Base-by-base conservation (phyloP, 2,113 vertebrate genomes). In the Siniperca chuatsi region DNA sequence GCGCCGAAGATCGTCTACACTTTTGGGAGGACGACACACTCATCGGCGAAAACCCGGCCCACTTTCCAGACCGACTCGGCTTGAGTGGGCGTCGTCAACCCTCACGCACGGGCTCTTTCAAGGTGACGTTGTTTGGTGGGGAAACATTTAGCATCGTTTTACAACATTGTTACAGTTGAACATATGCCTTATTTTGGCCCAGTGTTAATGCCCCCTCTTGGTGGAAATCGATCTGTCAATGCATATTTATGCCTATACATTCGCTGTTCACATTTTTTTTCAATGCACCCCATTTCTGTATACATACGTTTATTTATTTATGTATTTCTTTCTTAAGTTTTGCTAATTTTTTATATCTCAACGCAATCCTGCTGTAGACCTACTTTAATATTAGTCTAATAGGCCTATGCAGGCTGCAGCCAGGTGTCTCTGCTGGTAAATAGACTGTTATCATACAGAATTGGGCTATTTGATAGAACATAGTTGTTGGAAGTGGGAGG, bases 1-100 rank as follows among this genome's bases (percentile, higher is more conserved):
- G 82, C 82, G 15, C 23, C 82, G 4, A 37, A 90, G 93, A 92
- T 92, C 89, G 79, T 84, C 80, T 88, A 25, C 21, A 6, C 13
- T 1, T 1, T 0, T 0, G 13, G 4, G 4, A 46, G 0, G 55
- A 74, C 0, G 52, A 2, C 61, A 0, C 61, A 76, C 81, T 65
- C 65, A 0, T 3, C 0, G 8, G 12, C 0, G 4, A 25, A 60
- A 70, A 46, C 11, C 3, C 4, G 71, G 9, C 1, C 20, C 8
- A 0, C 8, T 46, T 4, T 40, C 4, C 12, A 40, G 13, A 46
- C 7, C 46, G 10, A 21, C 18, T 21, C 46, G 8, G 9, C 42
- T 2, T 9, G 42, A 44, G 1, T 44, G 42, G 8, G 42, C 42
- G 8, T 65, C 35, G 52, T 18, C 16, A 1, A 20, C 29, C 52